Conservation (phyloP, 2,113 vertebrate species). For the Cygnus buccinator region DNA sequence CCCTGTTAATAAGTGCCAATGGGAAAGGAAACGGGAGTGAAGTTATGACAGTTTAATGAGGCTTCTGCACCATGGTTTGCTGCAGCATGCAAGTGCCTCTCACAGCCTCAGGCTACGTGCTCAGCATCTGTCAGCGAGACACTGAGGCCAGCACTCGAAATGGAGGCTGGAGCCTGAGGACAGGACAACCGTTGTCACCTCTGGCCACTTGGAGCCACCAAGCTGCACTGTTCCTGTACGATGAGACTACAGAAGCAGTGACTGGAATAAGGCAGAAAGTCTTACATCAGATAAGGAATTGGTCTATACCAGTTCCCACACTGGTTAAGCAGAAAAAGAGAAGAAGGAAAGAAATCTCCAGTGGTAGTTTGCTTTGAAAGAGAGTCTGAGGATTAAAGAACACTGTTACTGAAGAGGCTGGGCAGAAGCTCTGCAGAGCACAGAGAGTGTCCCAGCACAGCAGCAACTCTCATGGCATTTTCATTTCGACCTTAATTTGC, state of each 20-base stretch:
- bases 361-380: neutral
- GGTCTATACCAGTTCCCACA: neutral
- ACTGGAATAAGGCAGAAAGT: neutral
- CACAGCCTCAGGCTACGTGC: accelerated
- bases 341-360: neutral
- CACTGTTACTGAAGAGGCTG: neutral
- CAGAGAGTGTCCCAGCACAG: neutral
- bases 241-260: neutral
- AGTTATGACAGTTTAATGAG: neutral
- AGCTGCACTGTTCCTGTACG: neutral
- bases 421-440: neutral
- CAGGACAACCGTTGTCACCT: neutral
- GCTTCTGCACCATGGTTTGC: neutral
- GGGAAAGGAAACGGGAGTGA: neutral
- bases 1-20: neutral
- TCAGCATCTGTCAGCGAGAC: neutral
- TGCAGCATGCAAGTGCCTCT: neutral
- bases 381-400: neutral
- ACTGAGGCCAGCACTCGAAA: neutral
- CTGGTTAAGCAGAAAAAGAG: neutral
- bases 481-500: neutral
- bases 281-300: neutral
- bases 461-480: neutral
- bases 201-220: neutral
- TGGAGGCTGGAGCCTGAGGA: neutral